Conservation (phyloP, 2,888 invertebrate species). For the Chrysolina haemoptera region DNA sequence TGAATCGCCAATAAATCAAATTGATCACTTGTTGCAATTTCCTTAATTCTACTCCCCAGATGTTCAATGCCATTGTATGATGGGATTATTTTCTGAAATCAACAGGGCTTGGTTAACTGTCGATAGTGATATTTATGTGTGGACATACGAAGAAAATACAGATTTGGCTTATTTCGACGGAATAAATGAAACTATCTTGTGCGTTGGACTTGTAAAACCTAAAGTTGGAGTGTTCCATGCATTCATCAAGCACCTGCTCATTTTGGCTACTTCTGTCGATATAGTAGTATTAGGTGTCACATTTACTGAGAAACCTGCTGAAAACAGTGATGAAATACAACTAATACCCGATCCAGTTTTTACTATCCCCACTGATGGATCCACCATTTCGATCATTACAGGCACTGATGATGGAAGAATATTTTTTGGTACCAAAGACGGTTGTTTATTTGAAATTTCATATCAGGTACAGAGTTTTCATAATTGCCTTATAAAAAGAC, state of each 20-base stretch:
- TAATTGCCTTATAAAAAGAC: not conserved
- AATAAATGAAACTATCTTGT: slow-evolving; percentile 92
- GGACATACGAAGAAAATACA: slow-evolving; percentile 96
- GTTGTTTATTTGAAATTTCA: slow-evolving; percentile 93
- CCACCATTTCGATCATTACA: slow-evolving; percentile 85
- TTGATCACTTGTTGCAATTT: slow-evolving; percentile 17
- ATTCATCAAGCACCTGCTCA: slow-evolving; percentile 91
- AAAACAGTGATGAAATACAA: slow-evolving; percentile 84
- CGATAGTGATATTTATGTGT: slow-evolving; percentile 97
- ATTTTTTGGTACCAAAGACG: slow-evolving; percentile 96
- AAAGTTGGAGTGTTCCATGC: slow-evolving; percentile 90
- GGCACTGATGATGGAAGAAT: slow-evolving; percentile 89
- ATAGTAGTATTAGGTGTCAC: slow-evolving; percentile 88
- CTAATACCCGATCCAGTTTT: slow-evolving; percentile 96
- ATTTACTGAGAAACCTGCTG: slow-evolving; percentile 72
- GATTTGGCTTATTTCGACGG: slow-evolving; percentile 98
- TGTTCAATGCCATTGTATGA: slow-evolving; percentile 95
- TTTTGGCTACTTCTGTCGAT: slow-evolving; percentile 95
- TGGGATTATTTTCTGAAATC: slow-evolving; percentile 98
- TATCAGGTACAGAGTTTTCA: slow-evolving; percentile 80
- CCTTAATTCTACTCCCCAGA: slow-evolving; percentile 72
- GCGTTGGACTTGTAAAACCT: slow-evolving; percentile 92
- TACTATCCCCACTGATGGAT: slow-evolving; percentile 90
- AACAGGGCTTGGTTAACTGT: slow-evolving; percentile 97
- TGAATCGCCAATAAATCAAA: too few relatives aligned